Evolutionary conservation across 2,797 vertebrate genomes (phyloP).

Genomic region (Sebastes paucispinis): DNA sequence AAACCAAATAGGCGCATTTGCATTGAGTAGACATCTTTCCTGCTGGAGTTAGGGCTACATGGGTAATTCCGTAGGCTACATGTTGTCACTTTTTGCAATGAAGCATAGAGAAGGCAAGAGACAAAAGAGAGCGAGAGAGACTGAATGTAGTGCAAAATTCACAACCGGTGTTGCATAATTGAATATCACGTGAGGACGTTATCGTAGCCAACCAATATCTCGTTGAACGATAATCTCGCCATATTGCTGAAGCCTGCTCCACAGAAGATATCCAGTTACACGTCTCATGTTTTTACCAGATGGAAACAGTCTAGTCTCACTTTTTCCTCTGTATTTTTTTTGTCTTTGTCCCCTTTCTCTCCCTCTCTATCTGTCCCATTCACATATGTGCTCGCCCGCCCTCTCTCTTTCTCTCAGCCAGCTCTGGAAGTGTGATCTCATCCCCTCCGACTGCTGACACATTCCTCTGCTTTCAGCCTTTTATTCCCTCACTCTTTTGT

Average conservation of each 20-base stretch:
- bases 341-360: neutral
- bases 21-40: too few species aligned
- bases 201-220: too few species aligned
- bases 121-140: too few species aligned
- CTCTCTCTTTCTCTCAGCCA: constrained; percentile 1
- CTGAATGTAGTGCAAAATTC: too few species aligned
- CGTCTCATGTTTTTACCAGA: neutral
- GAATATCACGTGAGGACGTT: too few species aligned
- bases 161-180: too few species aligned
- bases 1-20: too few species aligned
- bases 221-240: too few species aligned
- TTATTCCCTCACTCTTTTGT: constrained; percentile 36
- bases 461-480: constrained; percentile 63
- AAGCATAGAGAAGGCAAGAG: too few species aligned
- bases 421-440: constrained; percentile 53
- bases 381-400: neutral
- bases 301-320: constrained; percentile 2
- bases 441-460: constrained; percentile 56
- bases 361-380: neutral
- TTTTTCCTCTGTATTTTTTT: neutral
- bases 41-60: too few species aligned
- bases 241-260: neutral
- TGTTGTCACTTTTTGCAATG: too few species aligned
- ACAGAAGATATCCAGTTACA: neutral
- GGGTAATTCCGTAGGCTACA: too few species aligned